Percentiles rank a stretch among this genome's conserved stretches.
phyloP scores from a whole-genome alignment of 2,113 vertebrate genomes.

The Laticauda colubrina region DNA sequence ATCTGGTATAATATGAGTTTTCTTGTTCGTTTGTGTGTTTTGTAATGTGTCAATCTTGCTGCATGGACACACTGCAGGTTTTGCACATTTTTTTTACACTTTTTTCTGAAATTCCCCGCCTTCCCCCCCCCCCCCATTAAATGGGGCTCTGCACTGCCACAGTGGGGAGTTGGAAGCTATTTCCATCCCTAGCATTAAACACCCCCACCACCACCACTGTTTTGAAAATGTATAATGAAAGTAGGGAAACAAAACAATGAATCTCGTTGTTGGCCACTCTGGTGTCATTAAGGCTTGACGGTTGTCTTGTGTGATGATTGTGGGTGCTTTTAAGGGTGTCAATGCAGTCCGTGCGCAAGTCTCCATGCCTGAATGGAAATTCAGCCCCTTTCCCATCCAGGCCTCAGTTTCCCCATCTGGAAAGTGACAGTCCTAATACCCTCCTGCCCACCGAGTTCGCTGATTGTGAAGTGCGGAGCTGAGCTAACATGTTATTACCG shows the following conservation, averaged over 20 bases:
- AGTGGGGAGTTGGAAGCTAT: not conserved
- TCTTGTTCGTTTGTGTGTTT: not conserved
- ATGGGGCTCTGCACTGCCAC: not conserved
- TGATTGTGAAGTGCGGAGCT: not conserved
- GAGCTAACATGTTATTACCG: conserved; percentile 23
- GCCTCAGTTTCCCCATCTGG: conserved; percentile 20
- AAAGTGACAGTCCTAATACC: conserved; percentile 41
- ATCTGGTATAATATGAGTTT: not conserved
- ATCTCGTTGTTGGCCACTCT: not conserved
- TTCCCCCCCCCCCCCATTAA: not conserved
- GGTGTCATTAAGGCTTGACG: not conserved
- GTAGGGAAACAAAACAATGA: not conserved
- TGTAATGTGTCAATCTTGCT: not conserved
- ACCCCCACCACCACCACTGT: rapidly evolving
- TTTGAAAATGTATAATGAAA: not conserved
- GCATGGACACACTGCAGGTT: not conserved
- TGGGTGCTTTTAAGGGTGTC: not conserved
- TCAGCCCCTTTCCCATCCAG: rapidly evolving
- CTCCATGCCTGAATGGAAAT: not conserved
- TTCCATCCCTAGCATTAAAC: not conserved
- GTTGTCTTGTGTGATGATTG: not conserved
- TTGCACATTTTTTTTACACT: not conserved
- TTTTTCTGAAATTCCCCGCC: not conserved
- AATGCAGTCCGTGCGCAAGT: not conserved
- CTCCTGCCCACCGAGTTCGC: not conserved